Evolutionary conservation across 1,140 invertebrate genomes (phyloP), one percentile per base, ranked within the genome.

Genomic region (Ditylenchus dipsaci): DNA sequence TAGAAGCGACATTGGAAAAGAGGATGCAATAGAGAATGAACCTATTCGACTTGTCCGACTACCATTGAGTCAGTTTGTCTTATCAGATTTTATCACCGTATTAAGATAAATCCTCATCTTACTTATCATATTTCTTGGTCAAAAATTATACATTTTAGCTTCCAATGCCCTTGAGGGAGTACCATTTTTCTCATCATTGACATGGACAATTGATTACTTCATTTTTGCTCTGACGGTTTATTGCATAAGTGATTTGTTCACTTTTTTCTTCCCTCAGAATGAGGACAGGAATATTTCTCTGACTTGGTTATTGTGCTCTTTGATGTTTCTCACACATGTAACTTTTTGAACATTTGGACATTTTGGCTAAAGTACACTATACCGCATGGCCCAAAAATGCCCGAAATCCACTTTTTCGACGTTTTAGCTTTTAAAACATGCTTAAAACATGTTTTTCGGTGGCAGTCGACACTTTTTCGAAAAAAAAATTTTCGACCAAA

Each of bases 281-380:
- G 30, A 72, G 43, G 57, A 74, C 26, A 19, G 42, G 15, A 71
- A 71, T 60, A 61, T 67, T 13, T 71, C 69, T 15, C 1, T 71
- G 61, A 72, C 73, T 15, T 71, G 69, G 69, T 15, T 71, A 15
- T 23, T 63, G 11, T 70, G 69, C 57, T 70, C 69, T 17, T 43
- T 71, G 11, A 19, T 65, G n/a, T 56, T 71, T 13, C 60, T 67
- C 19, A 49, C 73, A 38, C 33, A 69, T 71, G 68, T 69, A 72
- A 17, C 13, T 67, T 67, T 27, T 43, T 33, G 8, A 45, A 26
- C 30, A 43, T 29, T 11, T 67, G 42, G 33, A 21, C 17, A 29
- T n/a, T n/a, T n/a, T n/a, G 29, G 11, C 29, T 60, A n/a, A n/a
- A n/a, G n/a, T n/a, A n/a, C n/a, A n/a, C n/a, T n/a, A n/a, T n/a